Percentiles rank a stretch among this genome's conserved stretches.
Evolutionary conservation across 2,113 vertebrate species (phyloP).

Genomic region (Hucho hucho): DNA sequence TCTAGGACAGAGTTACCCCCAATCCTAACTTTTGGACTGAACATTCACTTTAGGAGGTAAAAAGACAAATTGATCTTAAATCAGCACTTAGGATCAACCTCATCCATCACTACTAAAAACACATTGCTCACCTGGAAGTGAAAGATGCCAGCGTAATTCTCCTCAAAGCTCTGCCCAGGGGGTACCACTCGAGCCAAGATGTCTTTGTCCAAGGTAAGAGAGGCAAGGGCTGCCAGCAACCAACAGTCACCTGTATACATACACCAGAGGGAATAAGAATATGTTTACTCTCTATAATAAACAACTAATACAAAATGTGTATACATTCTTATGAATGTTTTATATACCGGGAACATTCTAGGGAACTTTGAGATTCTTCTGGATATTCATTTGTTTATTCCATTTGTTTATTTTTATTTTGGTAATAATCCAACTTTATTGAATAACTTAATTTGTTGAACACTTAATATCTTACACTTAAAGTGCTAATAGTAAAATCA

Average conservation of each 20-base stretch:
- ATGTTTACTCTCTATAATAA: background rate
- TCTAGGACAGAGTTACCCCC: too few species aligned
- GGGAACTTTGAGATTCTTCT: background rate
- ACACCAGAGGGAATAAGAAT: background rate
- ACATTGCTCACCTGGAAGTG: slow-evolving; percentile 77
- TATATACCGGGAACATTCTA: too few species aligned
- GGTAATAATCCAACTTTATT: too few species aligned
- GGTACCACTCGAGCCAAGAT: slow-evolving; percentile 79
- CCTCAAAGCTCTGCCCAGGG: slow-evolving; percentile 78
- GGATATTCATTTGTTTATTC: background rate
- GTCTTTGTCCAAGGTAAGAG: slow-evolving; percentile 80
- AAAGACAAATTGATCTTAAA: too few species aligned
- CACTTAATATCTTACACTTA: too few species aligned
- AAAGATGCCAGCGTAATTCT: slow-evolving; percentile 85
- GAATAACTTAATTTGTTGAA: too few species aligned
- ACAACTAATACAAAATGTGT: background rate
- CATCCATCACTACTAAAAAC: too few species aligned
- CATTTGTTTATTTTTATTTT: background rate
- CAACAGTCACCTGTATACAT: slow-evolving; percentile 80
- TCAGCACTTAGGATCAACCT: too few species aligned
- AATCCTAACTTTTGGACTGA: too few species aligned
- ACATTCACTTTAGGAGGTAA: too few species aligned
- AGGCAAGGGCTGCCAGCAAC: slow-evolving; percentile 83
- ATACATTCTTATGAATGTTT: too few species aligned
- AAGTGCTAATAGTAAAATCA: too few species aligned